Base-by-base conservation (phyloP, 2,113 vertebrate species). In the Gallinago media region DNA sequence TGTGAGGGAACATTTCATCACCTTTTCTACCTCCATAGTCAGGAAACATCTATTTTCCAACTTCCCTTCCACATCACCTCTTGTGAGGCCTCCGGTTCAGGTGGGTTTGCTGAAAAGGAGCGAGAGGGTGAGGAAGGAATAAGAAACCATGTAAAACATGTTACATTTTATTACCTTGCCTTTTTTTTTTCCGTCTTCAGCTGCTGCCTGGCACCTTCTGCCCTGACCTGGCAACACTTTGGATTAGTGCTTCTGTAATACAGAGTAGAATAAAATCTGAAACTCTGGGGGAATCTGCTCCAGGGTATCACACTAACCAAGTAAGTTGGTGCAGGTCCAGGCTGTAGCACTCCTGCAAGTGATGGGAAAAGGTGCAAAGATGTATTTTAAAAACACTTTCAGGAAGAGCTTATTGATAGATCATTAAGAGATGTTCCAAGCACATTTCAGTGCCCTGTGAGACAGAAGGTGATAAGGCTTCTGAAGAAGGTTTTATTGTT, bases 1-100 rank as follows among this genome's bases (percentile, higher is more conserved):
- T 44, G 15, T 9, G 19, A 63, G 12, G 13, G 26, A 58, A 11
- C 0, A 0, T 81, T 87, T 84, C 1, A 63, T 42, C 10, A 32
- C 10, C 6, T 27, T 34, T 68, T 67, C 61, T 40, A 4, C 4
- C 27, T 52, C 8, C 25, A 11, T 21, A 49, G 44, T 38, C 23
- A 55, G 36, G 54, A 93, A 80, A 34, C 4, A 47, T 29, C 8
- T 2, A 7, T 92, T 80, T 82, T 74, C 49, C 36, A 13, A 13
- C 27, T 67, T 81, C 18, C 23, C 8, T 56, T 66, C 31, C 6
- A 1, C 11, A 3, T 34, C 66, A 14, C 22, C 9, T 68, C 34
- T 38, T 52, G 26, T 56, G 49, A 2, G 0, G 46, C 66, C 25
- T 23, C 12, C 12, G 5, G 27, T 50, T 72, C 20, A 55, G n/a